These are phyloP conservation scores for Ellobium chinense DNA, from an alignment of 2,888 invertebrate genomes.

Conservation along the genomic window DNA sequence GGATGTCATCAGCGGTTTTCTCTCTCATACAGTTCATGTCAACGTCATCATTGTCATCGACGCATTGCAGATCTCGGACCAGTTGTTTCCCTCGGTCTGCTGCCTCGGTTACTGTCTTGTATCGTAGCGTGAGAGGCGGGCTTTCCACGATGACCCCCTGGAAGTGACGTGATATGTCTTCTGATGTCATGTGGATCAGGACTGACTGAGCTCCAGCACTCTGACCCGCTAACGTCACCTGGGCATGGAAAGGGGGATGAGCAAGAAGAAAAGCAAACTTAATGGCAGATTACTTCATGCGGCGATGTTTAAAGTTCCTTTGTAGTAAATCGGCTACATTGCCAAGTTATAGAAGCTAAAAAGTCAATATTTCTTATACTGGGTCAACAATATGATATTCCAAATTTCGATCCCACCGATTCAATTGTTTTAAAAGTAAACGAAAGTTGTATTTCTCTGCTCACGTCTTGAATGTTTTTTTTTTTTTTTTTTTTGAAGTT, in stretches of 20 bases:
- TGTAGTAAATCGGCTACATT: too few relatives aligned
- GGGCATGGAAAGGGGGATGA: neutral
- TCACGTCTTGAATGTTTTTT: too few relatives aligned
- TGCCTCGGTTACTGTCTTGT: slow-evolving; percentile 50
- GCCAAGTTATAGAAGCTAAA: too few relatives aligned
- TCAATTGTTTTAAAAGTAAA: too few relatives aligned
- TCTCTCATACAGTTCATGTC: neutral
- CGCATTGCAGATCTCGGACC: neutral
- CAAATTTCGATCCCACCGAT: too few relatives aligned
- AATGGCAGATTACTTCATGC: too few relatives aligned
- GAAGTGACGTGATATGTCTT: slow-evolving; percentile 51
- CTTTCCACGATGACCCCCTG: slow-evolving; percentile 59
- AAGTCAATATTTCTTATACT: too few relatives aligned
- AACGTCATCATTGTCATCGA: neutral
- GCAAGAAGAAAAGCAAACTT: too few relatives aligned
- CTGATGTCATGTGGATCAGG: slow-evolving; percentile 55
- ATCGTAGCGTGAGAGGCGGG: slow-evolving; percentile 58
- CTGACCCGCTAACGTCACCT: slow-evolving; percentile 67
- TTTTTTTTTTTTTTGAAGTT: too few relatives aligned
- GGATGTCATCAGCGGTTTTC: neutral
- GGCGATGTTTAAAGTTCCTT: too few relatives aligned
- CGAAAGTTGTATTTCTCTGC: too few relatives aligned
- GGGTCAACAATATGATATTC: too few relatives aligned
- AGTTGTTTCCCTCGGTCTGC: neutral
- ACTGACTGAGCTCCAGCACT: slow-evolving; percentile 64